Evolutionary conservation across 92 coral and sea anemone species (phyloP), one percentile per base, ranked within the genome.

Genomic region (Muricea muricata): DNA sequence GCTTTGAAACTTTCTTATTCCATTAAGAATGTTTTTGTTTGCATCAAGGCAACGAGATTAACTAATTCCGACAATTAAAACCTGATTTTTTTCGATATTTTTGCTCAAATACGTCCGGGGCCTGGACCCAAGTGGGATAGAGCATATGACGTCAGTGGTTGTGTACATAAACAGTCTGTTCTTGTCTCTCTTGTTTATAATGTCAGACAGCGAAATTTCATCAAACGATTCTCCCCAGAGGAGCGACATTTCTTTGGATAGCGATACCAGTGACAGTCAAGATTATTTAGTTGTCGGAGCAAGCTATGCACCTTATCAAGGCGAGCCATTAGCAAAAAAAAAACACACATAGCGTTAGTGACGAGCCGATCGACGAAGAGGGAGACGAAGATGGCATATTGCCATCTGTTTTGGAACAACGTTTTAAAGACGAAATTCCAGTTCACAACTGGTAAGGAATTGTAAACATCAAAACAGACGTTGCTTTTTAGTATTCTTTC

Each of bases 381-480:
- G 61, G 8, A 23, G 61, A 54, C 6, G 61, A 54, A 54, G 61
- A 54, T 54, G 61, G 61, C 89, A 88, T 41, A 67, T 88, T 29
- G 71, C 89, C 14, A 80, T 84, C 72, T 65, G 72, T 23, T 65
- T 65, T 65, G 20, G 72, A 15, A 65, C 72, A 65, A n/a, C n/a
- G n/a, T 65, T 65, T 65, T 8, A 65, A 65, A 21, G 35, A 39
- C 24, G 72, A 65, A 65, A 65, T 65, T 21, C n/a, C 72, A 34
- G 42, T 65, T n/a, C n/a, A n/a, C n/a, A n/a, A n/a, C n/a, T n/a
- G n/a, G n/a, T n/a, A n/a, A n/a, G n/a, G n/a, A n/a, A n/a, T n/a
- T n/a, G n/a, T n/a, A n/a, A n/a, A n/a, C n/a, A n/a, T n/a, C n/a
- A n/a, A 29, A n/a, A 65, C 10, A 65, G 18, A 18, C 18, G 6